These are phyloP conservation scores for Phocoena sinus DNA, from an alignment of 2,113 vertebrate species.

Conservation along the genomic window DNA sequence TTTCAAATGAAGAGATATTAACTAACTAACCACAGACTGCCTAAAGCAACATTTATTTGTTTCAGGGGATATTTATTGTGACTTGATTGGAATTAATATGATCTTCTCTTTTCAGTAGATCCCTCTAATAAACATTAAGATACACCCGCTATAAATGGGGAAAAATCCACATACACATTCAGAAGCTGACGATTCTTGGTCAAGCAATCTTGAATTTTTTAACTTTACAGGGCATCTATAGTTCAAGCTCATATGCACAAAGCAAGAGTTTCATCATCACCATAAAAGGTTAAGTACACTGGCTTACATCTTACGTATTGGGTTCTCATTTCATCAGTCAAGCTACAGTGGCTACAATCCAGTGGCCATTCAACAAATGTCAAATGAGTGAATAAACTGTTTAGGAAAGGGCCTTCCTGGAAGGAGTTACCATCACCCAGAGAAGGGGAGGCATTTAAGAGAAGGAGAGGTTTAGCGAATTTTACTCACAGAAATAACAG, in stretches of 20 bases:
- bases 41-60: neutral
- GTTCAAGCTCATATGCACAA: neutral
- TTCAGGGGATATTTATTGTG: neutral
- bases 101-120: conserved; percentile 11
- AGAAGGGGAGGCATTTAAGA: neutral
- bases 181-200: neutral
- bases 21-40: neutral
- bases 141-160: neutral
- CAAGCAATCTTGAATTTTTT: neutral
- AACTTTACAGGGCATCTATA: conserved; percentile 4
- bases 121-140: conserved; percentile 1
- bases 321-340: neutral
- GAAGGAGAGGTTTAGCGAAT: neutral
- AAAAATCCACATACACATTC: neutral
- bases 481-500: conserved; percentile 30
- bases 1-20: conserved; percentile 35
- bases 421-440: neutral
- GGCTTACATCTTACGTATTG: neutral
- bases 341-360: neutral
- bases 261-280: neutral
- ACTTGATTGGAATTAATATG: neutral
- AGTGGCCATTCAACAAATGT: conserved; percentile 5
- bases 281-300: neutral
- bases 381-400: conserved; percentile 20
- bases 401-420: neutral